Evolutionary conservation across 1,140 invertebrate species (phyloP), one percentile per base, ranked within the genome.

Genomic region (Pristionchus pacificus): DNA sequence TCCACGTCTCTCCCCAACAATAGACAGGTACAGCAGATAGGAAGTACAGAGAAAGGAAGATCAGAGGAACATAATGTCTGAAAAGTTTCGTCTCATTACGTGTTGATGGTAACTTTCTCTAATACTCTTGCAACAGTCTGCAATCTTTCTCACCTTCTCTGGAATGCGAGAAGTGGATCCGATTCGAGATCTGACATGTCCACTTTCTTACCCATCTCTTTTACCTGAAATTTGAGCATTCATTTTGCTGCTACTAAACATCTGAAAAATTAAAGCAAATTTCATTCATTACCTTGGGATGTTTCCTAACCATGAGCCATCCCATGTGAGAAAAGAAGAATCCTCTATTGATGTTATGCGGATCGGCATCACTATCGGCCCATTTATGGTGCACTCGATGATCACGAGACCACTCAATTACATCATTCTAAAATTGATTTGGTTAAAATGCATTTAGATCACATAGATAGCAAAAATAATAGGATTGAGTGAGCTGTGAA

Each of bases 271-370:
- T 82, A 95, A 95, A 66, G 86, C 87, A 75, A 89, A 92, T n/a
- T n/a, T n/a, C n/a, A n/a, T n/a, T n/a, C n/a, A n/a, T n/a, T 15
- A 97, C 91, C 66, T 93, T 90, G 0, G 92, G 92, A 84, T 97
- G 94, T 85, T 97, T 97, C 70, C 89, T 84, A 71, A 91, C 90
- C 32, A 97, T 84, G 55, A 97, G 86, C 95, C 95, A 97, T 6
- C 95, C 95, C 67, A 97, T 88, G 81, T 97, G 95, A 0, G 94
- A 88, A 85, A 97, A 97, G 87, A 98, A 97, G 86, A 97, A 95
- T 1, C 94, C 95, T 13, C 93, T 88, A 2, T 88, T 92, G 1
- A 93, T 92, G 84, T 97, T 96, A 80, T 97, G 93, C 0, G 95
- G 94, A 86, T 97, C 94, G 3, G 93, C 94, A 84, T 96, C 89